These are phyloP conservation scores for Corythornis cristatus DNA, from an alignment of 2,113 vertebrate genomes.

Conservation along the genomic window DNA sequence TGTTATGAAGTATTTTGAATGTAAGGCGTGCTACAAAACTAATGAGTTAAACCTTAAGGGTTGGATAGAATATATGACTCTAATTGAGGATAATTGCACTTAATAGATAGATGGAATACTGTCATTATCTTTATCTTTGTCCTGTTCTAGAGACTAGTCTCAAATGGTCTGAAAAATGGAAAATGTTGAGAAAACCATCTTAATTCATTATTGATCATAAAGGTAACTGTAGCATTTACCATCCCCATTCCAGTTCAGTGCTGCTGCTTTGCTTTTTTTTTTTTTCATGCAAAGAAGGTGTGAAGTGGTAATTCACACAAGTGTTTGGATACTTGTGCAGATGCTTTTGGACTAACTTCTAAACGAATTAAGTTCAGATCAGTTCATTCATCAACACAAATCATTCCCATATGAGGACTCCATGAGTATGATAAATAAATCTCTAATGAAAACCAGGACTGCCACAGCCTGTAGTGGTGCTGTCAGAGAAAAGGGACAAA, in stretches of 20 bases:
- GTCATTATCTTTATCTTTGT: neutral
- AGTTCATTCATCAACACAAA: slow-evolving; percentile 1
- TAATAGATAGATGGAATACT: neutral
- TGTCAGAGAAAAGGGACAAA: neutral
- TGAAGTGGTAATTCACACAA: neutral
- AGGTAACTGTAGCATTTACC: neutral
- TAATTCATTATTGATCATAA: neutral
- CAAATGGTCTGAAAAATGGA: neutral
- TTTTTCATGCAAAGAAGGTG: neutral
- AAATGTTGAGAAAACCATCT: neutral
- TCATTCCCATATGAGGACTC: neutral
- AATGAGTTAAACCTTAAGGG: neutral
- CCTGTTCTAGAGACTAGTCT: neutral
- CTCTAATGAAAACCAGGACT: slow-evolving; percentile 27
- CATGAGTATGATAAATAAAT: neutral
- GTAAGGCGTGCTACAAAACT: neutral
- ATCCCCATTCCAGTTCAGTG: neutral
- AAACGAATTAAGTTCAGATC: neutral
- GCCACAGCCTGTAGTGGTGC: neutral
- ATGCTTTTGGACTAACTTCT: neutral
- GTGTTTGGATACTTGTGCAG: neutral
- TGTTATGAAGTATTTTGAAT: neutral
- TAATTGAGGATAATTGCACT: neutral
- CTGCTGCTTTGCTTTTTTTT: neutral
- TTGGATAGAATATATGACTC: neutral